These are phyloP conservation scores for Microchrysa polita DNA, from an alignment of 2,888 invertebrate species.

Conservation along the genomic window DNA sequence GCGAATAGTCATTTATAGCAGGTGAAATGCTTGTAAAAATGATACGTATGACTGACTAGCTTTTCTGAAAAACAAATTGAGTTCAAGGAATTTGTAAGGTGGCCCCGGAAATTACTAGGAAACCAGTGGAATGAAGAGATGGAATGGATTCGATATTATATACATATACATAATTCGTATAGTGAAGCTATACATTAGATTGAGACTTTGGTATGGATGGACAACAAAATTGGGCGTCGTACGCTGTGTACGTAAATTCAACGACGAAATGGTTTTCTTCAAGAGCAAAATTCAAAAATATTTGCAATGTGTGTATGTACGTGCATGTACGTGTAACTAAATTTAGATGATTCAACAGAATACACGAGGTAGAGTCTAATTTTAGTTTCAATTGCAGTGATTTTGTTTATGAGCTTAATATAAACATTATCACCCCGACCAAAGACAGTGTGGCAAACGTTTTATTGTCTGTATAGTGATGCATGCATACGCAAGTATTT, in stretches of 20 bases:
- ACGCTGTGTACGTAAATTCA: background rate
- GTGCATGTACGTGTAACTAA: too few species aligned
- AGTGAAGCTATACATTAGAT: too few species aligned
- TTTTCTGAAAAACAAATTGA: background rate
- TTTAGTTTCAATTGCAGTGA: constrained; percentile 27
- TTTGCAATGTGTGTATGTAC: constrained; percentile 4
- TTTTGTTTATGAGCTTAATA: constrained; percentile 29
- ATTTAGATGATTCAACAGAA: constrained; percentile 12
- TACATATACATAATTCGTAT: too few species aligned
- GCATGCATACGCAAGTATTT: too few species aligned
- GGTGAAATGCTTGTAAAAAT: background rate
- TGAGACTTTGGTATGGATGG: background rate
- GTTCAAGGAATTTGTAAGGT: constrained; percentile 27
- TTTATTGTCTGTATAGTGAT: too few species aligned
- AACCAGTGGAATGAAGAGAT: too few species aligned
- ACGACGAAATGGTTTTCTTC: background rate
- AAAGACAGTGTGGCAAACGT: background rate
- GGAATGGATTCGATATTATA: too few species aligned
- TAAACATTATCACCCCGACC: constrained; percentile 12
- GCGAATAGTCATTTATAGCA: too few species aligned
- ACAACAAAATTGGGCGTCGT: background rate
- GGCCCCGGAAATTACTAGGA: background rate
- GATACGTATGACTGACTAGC: background rate
- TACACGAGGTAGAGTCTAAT: constrained; percentile 20
- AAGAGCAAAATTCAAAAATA: background rate